A percentile compares a stretch with the other conserved stretches of the same genome.
Conservation (phyloP, 2,888 invertebrate species). For the Rhimphoctona megacephalus region DNA sequence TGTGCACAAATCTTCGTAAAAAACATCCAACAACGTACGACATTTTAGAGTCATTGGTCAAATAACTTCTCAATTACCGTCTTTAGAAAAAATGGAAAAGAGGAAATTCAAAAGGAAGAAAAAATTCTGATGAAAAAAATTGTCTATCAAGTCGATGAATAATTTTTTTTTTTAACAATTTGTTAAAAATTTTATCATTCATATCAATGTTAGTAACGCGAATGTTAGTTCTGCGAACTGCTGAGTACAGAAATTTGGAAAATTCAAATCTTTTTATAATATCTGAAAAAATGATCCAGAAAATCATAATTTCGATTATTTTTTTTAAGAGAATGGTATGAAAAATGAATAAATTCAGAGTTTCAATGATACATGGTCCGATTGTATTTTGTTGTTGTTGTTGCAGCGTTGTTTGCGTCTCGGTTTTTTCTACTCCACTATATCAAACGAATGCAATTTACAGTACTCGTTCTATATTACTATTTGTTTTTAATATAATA, state of each 20-base stretch:
- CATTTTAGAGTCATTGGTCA: too few species aligned
- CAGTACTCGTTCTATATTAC: conserved; percentile 32
- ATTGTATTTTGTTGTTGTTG: conserved; percentile 1
- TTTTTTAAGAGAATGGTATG: background rate
- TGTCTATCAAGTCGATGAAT: too few species aligned
- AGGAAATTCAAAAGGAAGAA: too few species aligned
- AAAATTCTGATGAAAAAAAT: too few species aligned
- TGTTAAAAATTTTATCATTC: too few species aligned
- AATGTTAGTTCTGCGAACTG: too few species aligned
- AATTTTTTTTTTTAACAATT: too few species aligned
- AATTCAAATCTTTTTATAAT: background rate
- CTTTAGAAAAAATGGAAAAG: too few species aligned
- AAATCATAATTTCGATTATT: background rate
- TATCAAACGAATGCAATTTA: conserved; percentile 19
- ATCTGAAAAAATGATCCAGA: background rate
- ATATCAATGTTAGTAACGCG: too few species aligned
- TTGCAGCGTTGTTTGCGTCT: background rate
- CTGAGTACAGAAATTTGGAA: background rate
- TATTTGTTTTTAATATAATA: conserved; percentile 21
- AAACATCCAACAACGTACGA: too few species aligned
- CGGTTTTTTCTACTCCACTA: background rate
- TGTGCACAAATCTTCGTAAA: too few species aligned
- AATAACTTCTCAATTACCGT: too few species aligned
- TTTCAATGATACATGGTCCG: conserved; percentile 22
- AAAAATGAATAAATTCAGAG: background rate